Evolutionary conservation across 2,888 invertebrate species (phyloP), one percentile per base, ranked within the genome.

Genomic region (Reticulitermes lucifugus): DNA sequence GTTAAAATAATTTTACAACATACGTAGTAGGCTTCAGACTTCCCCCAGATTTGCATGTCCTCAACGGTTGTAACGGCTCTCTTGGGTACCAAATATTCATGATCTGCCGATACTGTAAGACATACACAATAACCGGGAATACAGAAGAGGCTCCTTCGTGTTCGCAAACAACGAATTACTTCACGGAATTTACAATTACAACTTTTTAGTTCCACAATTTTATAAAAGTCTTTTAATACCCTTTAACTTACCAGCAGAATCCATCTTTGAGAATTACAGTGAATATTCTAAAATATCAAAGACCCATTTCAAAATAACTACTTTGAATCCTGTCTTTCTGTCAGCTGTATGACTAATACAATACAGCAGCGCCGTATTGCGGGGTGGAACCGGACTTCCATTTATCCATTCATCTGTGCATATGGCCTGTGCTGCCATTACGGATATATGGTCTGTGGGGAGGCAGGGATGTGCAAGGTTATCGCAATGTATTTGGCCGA

Each of bases 1-100:
- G 55, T 12, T 55, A 18, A 55, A 55, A 55, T 55, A 18, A 55
- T 55, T 55, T 55, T 65, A 14, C 25, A 65, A 89, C 91, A 91
- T 91, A 95, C 95, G 91, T 95, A 94, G 90, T 96, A 97, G 5
- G 97, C 97, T 89, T 96, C 95, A 0, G 97, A 97, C 89, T 95
- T 95, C 88, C 96, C 94, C 98, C 98, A 98, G 86, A 93, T 90
- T 83, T 92, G 91, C 95, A 98, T 94, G 89, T 97, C 97, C 29
- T 92, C 92, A 9, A 94, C 92, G 46, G 92, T 91, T 91, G 94
- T 94, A 5, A 96, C 93, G 84, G 93, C 92, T 90, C 94, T 95
- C 86, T 93, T 92, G 14, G 96, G 96, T 77, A 93, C 92, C 51
- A 94, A 88, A 89, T 93, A 96, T 84, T 93, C 92, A 90, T 95